Evolutionary conservation across 2,888 invertebrate genomes (phyloP), one percentile per base, ranked within the genome.

Genomic region (Acrobasis repandana): DNA sequence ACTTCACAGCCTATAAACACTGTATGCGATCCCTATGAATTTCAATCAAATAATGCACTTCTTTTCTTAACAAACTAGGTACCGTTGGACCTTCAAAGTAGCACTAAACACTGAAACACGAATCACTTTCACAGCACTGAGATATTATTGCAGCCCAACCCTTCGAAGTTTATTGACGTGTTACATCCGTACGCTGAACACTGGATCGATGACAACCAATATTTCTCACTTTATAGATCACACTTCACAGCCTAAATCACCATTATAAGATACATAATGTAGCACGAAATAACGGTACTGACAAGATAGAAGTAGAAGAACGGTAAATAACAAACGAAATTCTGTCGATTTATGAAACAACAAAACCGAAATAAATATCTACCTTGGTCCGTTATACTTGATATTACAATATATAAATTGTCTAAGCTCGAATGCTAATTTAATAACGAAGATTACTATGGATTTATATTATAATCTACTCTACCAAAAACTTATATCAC

Each of bases 341-440:
- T 85, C 74, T 77, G 76, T 75, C 70, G 71, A 72, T 79, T 66
- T 67, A 69, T 63, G 74, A 74, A 80, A 80, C 75, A 82, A 79
- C 80, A 86, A 83, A 77, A 79, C 72, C 72, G 81, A 93, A 93
- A 93, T 93, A 93, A 80, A 76, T 72, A 77, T 92, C 86, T 94
- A 96, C 96, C 95, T 95, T 95, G 95, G 96, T 95, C 94, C 95
- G 95, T 95, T 94, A 95, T 94, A 94, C 94, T 94, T 94, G 94
- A 93, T 94, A 93, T 90, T 75, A 82, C 74, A 70, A 75, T 82
- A 80, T 82, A 78, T 83, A 84, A 86, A 86, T 77, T 83, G 82
- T 76, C 76, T 85, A 83, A 87, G 82, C 83, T 80, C 82, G 80
- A 86, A 85, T 82, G 73, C 80, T 85, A 84, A 79, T 79, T 80